Evolutionary conservation across 2,888 invertebrate genomes (phyloP).

Genomic region (Teinopalpus imperialis): DNA sequence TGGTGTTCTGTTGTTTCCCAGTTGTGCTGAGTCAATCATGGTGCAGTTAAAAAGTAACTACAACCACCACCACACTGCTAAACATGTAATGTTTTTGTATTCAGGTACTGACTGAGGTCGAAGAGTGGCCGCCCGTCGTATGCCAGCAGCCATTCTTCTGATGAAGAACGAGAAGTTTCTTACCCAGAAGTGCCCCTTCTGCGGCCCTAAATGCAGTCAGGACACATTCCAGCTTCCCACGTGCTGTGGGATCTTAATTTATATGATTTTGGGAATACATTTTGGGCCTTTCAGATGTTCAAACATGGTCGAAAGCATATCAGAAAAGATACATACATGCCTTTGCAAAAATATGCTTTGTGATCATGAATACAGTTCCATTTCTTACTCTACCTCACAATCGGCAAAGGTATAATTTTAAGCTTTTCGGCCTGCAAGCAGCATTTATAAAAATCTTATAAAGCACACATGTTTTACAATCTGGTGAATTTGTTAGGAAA

Average conservation of each 20-base stretch:
- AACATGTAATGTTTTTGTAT: not conserved
- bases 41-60: too few relatives aligned
- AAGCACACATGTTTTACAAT: too few relatives aligned
- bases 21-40: too few relatives aligned
- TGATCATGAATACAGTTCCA: not conserved
- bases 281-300: conserved; percentile 3
- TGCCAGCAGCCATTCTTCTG: conserved; percentile 70
- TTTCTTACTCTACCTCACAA: conserved; percentile 22
- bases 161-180: conserved; percentile 56
- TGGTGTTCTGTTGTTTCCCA: too few relatives aligned
- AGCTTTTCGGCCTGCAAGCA: conserved; percentile 10
- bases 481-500: too few relatives aligned
- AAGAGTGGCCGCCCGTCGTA: conserved; percentile 66
- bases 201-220: conserved; percentile 39
- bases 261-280: not conserved
- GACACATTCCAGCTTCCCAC: conserved; percentile 8
- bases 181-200: conserved; percentile 62
- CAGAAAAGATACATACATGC: too few relatives aligned
- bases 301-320: not conserved
- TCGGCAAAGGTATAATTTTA: conserved; percentile 12
- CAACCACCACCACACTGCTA: too few relatives aligned
- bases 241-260: conserved; percentile 1
- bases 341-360: too few relatives aligned
- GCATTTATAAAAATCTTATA: conserved; percentile 10
- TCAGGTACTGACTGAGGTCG: conserved; percentile 75